Evolutionary conservation across 2,113 vertebrate species (phyloP).

Genomic region (Trichomycterus rosablanca): DNA sequence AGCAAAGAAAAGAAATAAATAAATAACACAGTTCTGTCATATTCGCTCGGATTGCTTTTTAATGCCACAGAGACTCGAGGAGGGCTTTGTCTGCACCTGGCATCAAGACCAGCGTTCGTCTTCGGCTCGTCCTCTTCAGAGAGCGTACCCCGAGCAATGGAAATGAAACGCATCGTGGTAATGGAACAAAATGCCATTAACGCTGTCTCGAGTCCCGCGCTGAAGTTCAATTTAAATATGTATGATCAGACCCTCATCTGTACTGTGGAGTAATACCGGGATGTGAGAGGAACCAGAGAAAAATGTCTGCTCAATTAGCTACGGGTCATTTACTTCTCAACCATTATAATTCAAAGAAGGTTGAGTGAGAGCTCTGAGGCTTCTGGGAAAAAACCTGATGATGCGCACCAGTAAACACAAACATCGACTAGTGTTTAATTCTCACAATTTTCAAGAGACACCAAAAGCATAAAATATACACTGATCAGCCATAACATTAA

Average conservation of each 20-base stretch:
- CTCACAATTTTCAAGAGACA: background rate
- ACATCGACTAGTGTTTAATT: background rate
- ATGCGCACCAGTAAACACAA: background rate
- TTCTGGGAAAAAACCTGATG: background rate
- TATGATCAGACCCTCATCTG: slow-evolving; percentile 2
- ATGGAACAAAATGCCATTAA: slow-evolving; percentile 11
- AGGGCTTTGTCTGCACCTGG: slow-evolving; percentile 1
- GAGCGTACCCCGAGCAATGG: background rate
- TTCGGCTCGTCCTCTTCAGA: background rate
- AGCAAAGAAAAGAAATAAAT: too few relatives aligned
- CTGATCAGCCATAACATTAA: too few relatives aligned
- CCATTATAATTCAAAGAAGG: background rate
- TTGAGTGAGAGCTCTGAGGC: background rate
- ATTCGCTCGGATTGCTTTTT: slow-evolving; percentile 42
- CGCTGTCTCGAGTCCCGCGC: background rate
- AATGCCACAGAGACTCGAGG: slow-evolving; percentile 29
- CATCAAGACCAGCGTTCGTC: background rate
- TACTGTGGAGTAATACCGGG: background rate
- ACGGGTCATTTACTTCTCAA: background rate
- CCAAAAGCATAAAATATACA: too few relatives aligned
- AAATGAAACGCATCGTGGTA: background rate
- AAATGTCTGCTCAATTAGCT: background rate
- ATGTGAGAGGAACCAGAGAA: background rate
- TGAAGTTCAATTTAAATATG: slow-evolving; percentile 8
- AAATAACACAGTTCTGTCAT: slow-evolving; percentile 28